Evolutionary conservation across 1,140 invertebrate genomes (phyloP).

Genomic region (Drosophila mauritiana): DNA sequence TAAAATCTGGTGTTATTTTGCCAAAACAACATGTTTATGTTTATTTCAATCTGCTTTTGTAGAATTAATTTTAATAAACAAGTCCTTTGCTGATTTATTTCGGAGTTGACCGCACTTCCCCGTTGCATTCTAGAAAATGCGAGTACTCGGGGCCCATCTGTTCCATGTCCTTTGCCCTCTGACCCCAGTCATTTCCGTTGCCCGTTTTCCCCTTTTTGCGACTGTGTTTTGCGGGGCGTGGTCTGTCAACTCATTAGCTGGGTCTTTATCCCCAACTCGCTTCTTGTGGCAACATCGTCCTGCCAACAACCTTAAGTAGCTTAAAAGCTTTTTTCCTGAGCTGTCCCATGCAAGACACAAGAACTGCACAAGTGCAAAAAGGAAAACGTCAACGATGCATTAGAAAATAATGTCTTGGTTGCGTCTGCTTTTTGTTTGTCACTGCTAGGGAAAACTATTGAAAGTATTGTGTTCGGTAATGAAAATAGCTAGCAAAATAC

Average conservation of each 20-base stretch:
- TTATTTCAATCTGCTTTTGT: no score
- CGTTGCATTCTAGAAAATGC: background rate
- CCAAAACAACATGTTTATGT: no score
- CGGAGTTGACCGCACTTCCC: background rate
- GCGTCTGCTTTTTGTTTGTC: background rate
- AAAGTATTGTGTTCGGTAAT: no score
- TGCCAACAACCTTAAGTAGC: conserved; percentile 25
- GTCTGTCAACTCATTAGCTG: conserved; percentile 44
- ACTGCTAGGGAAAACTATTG: background rate
- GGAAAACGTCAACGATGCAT: conserved; percentile 17
- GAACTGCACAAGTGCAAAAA: background rate
- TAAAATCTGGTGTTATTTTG: no score
- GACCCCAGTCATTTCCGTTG: background rate
- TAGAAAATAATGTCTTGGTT: conserved; percentile 22
- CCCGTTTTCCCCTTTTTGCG: background rate
- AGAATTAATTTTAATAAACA: no score
- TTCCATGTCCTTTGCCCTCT: conserved; percentile 1
- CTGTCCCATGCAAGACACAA: conserved; percentile 11
- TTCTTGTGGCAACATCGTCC: background rate
- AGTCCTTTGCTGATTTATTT: background rate
- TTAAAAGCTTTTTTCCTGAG: conserved; percentile 34
- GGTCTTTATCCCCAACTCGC: conserved; percentile 5
- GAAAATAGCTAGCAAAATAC: no score
- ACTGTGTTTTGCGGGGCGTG: conserved; percentile 21
- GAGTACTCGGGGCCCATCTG: conserved; percentile 12